Evolutionary conservation across 2,113 vertebrate species (phyloP).

Genomic region (Butorides virescens): DNA sequence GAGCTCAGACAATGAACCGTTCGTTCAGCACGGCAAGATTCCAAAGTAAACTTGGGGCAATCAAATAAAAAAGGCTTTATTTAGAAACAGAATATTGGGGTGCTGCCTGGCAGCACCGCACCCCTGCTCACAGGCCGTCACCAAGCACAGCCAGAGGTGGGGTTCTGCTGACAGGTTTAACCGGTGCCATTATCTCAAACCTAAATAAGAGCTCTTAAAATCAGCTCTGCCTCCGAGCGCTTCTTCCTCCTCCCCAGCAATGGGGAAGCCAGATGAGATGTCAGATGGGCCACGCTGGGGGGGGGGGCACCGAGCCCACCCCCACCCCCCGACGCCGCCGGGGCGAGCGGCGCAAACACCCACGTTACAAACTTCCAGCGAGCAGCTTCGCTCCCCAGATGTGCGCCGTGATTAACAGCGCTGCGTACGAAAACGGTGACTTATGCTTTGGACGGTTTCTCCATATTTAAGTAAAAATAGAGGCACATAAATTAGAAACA

Average conservation of each 20-base stretch:
- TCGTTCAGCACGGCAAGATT: background rate
- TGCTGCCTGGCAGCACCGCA: background rate
- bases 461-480: background rate
- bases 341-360: accelerated
- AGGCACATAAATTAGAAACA: background rate
- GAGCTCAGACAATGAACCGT: background rate
- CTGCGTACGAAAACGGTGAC: accelerated
- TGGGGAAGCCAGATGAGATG: background rate
- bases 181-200: background rate
- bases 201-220: background rate
- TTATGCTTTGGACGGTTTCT: background rate
- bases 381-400: background rate
- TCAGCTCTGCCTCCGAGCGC: background rate
- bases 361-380: background rate
- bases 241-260: background rate
- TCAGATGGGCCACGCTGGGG: background rate
- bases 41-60: background rate
- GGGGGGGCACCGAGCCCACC: background rate
- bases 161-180: background rate
- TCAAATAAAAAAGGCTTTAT: background rate
- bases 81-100: background rate
- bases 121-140: background rate
- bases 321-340: accelerated
- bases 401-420: accelerated
- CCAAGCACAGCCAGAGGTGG: background rate